Percentiles rank a stretch among this genome's conserved stretches.
These are phyloP conservation scores for Nematopogon swammerdamellus DNA, from an alignment of 2,888 invertebrate species.

Conservation along the genomic window DNA sequence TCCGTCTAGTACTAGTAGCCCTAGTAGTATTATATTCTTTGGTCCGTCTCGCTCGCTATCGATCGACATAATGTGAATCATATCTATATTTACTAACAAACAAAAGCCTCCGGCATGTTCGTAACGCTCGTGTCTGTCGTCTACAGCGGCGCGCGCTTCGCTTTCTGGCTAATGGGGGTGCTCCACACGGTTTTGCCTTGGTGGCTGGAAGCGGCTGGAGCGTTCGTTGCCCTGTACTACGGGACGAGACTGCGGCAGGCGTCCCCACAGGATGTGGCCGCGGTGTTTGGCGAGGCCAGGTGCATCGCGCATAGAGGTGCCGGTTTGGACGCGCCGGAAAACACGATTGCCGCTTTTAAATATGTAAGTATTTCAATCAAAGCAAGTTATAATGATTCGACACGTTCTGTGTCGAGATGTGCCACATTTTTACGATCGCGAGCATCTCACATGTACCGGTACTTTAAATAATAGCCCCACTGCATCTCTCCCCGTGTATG, in stretches of 20 bases:
- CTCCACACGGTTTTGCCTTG: conserved; percentile 39
- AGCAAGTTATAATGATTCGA: no score
- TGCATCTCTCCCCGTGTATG: no score
- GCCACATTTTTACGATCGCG: no score
- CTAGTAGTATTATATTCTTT: no score
- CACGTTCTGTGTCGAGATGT: no score
- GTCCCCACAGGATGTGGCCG: conserved; percentile 29
- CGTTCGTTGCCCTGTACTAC: conserved; percentile 34
- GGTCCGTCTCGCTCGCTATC: no score
- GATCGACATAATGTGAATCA: no score
- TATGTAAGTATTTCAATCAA: conserved; percentile 62
- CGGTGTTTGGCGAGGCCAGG: conserved; percentile 55
- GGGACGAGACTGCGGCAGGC: conserved; percentile 35
- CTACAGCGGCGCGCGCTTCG: conserved; percentile 24
- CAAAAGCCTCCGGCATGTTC: conserved; percentile 21
- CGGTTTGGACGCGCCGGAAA: conserved; percentile 75
- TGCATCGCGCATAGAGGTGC: conserved; percentile 75
- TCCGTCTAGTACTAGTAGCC: no score
- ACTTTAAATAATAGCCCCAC: no score
- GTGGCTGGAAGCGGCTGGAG: conserved; percentile 34
- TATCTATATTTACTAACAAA: no score
- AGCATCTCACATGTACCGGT: no score
- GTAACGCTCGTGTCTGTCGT: conserved; percentile 22
- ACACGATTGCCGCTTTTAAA: conserved; percentile 70
- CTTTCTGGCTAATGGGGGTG: conserved; percentile 23